These are phyloP conservation scores for Cuculus canorus DNA, from an alignment of 2,797 vertebrate genomes.

Conservation along the genomic window DNA sequence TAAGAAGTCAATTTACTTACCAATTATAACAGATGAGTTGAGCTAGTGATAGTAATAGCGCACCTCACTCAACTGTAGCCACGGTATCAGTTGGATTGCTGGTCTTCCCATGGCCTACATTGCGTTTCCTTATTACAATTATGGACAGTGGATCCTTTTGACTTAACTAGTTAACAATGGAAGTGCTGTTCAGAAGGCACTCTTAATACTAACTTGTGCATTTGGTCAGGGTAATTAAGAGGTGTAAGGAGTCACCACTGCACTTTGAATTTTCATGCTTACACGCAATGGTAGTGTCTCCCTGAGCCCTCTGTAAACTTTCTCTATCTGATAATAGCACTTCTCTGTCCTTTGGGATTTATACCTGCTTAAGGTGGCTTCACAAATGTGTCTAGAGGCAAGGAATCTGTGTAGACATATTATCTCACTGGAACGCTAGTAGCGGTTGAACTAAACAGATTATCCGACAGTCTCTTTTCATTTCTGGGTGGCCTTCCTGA, in stretches of 20 bases:
- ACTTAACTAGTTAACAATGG: background rate
- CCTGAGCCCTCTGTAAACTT: background rate
- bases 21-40: background rate
- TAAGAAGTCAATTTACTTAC: background rate
- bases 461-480: background rate
- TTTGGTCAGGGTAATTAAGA: background rate
- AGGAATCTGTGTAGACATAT: background rate
- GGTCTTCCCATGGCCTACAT: background rate
- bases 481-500: background rate
- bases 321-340: background rate
- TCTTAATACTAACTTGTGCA: background rate
- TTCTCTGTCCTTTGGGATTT: background rate
- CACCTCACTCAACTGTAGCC: background rate
- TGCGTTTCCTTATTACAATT: background rate
- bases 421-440: background rate
- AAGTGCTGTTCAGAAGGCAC: conserved; percentile 1
- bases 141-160: background rate
- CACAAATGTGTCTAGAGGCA: background rate
- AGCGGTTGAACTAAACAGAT: background rate
- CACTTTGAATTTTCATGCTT: background rate
- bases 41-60: background rate
- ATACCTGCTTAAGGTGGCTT: background rate
- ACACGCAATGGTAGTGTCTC: background rate
- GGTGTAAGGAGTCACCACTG: background rate
- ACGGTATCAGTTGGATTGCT: background rate